phyloP scores from a whole-genome alignment of 2,113 vertebrate species.

The Ptilorrhoa leucosticta region DNA sequence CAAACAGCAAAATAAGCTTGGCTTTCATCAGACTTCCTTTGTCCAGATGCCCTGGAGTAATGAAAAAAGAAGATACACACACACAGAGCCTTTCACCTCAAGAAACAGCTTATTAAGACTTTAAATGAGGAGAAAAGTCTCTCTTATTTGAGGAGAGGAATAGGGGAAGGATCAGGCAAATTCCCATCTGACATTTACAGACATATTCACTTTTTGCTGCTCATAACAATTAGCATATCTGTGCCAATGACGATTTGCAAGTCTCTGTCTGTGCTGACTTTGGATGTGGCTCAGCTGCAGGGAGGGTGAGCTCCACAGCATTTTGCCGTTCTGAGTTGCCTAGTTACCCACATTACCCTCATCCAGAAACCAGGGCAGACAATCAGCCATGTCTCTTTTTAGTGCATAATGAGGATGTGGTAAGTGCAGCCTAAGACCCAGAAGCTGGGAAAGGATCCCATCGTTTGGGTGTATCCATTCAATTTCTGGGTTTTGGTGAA shows the following conservation, averaged over 20 bases:
- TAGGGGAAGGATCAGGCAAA: not conserved
- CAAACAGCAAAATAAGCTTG: not conserved
- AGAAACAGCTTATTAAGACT: not conserved
- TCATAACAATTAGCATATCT: not conserved
- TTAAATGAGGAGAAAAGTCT: not conserved
- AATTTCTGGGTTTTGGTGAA: slow-evolving; percentile 17
- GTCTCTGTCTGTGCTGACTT: not conserved
- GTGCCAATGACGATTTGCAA: not conserved
- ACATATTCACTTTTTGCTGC: not conserved
- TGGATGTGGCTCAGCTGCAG: not conserved
- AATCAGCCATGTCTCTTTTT: not conserved
- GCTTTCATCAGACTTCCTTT: not conserved
- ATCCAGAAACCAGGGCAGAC: not conserved
- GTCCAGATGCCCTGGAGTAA: not conserved
- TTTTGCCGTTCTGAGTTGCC: not conserved
- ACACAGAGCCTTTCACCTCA: not conserved
- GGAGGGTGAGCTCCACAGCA: not conserved
- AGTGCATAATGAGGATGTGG: not conserved
- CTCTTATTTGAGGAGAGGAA: not conserved
- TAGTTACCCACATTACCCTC: not conserved
- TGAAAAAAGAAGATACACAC: not conserved
- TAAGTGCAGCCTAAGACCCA: not conserved
- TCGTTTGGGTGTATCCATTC: not conserved
- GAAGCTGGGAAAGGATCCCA: not conserved
- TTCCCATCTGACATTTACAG: not conserved